Conservation (phyloP, 2,888 invertebrate species). For the Azorinus chamasolen region DNA sequence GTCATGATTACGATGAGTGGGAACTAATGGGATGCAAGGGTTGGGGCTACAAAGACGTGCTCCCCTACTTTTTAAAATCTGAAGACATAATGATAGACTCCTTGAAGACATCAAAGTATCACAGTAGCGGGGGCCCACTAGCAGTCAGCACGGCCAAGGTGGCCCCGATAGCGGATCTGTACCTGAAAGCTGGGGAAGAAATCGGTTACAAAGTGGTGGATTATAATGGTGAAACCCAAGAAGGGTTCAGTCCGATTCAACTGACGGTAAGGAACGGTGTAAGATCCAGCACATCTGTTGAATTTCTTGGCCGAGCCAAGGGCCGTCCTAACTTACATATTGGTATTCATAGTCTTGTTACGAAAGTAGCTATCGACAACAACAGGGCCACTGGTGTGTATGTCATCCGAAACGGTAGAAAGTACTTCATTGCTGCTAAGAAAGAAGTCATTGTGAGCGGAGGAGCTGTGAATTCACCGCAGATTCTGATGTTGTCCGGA, state of each 20-base stretch:
- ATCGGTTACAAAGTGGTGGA: constrained; percentile 30
- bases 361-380: constrained; percentile 72
- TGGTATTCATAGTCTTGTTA: constrained; percentile 55
- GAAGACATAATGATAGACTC: constrained; percentile 13
- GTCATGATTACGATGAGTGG: constrained; percentile 23
- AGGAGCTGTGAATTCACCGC: constrained; percentile 84
- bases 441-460: constrained; percentile 82
- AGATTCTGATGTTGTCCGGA: constrained; percentile 84
- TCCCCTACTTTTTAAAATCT: constrained; percentile 25
- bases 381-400: constrained; percentile 73
- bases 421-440: constrained; percentile 61
- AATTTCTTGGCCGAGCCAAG: constrained; percentile 19
- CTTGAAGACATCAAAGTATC: constrained; percentile 12
- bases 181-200: constrained; percentile 31
- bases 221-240: constrained; percentile 40
- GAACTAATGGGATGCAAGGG: constrained; percentile 12
- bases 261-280: constrained; percentile 30
- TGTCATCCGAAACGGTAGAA: constrained; percentile 62
- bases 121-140: constrained; percentile 13
- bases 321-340: constrained; percentile 36
- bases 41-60: constrained; percentile 20
- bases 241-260: constrained; percentile 32
- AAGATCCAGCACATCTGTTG: constrained; percentile 28
- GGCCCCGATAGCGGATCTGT: constrained; percentile 11
- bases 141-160: constrained; percentile 8